These are phyloP conservation scores for Dissostichus mawsoni DNA, from an alignment of 2,113 vertebrate species.

Conservation along the genomic window DNA sequence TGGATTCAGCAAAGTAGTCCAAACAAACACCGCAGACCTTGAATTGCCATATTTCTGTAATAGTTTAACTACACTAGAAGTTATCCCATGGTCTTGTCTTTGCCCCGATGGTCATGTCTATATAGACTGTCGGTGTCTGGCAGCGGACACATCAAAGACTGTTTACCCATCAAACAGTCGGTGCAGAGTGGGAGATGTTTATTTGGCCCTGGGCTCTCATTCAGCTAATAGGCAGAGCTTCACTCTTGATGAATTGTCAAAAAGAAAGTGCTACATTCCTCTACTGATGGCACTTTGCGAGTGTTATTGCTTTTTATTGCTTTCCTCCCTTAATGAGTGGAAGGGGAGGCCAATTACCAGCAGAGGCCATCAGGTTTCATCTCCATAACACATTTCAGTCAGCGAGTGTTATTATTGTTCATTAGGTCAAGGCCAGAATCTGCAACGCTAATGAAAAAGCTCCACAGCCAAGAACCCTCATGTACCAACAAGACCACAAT, in stretches of 20 bases:
- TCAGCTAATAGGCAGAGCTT: conserved; percentile 67
- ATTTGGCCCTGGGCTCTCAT: conserved; percentile 70
- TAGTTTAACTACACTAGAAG: conserved; percentile 64
- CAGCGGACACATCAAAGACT: conserved; percentile 66
- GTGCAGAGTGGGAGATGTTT: conserved; percentile 67
- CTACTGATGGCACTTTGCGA: conserved; percentile 65
- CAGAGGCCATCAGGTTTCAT: conserved; percentile 67
- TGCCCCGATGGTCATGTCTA: conserved; percentile 58
- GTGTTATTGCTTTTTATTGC: conserved; percentile 75
- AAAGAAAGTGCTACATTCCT: conserved; percentile 71
- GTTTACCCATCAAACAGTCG: conserved; percentile 76
- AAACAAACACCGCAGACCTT: conserved; percentile 55
- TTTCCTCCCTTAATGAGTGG: conserved; percentile 74
- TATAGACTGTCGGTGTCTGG: conserved; percentile 51
- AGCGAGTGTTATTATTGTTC: conserved; percentile 79
- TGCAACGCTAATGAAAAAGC: conserved; percentile 79
- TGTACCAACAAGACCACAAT: conserved; percentile 73
- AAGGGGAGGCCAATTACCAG: conserved; percentile 74
- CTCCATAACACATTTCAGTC: conserved; percentile 74
- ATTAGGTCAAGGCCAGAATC: conserved; percentile 77
- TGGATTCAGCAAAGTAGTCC: conserved; percentile 20
- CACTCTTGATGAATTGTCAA: conserved; percentile 73
- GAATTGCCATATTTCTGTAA: conserved; percentile 59
- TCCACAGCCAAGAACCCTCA: conserved; percentile 62
- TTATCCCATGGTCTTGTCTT: conserved; percentile 47